Conservation (phyloP, 2,888 invertebrate genomes). For the Euzetes globulus region DNA sequence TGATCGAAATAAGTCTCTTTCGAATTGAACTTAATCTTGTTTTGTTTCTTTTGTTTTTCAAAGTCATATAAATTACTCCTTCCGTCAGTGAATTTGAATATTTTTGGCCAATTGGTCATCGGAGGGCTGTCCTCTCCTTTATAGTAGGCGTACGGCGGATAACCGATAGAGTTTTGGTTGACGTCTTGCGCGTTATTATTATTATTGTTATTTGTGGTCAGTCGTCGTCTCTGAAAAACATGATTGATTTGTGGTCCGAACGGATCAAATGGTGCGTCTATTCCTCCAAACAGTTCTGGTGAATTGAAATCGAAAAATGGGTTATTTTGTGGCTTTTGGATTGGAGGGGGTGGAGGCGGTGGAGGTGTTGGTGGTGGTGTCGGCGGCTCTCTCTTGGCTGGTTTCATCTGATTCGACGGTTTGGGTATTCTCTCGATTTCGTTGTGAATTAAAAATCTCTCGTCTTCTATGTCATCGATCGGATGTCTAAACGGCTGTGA, state of each 20-base stretch:
- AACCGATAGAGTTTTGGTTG: conserved; percentile 32
- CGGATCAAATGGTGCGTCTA: background rate
- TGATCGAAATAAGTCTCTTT: conserved; percentile 32
- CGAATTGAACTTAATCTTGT: conserved; percentile 34
- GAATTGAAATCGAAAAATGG: conserved; percentile 5
- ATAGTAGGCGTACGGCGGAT: conserved; percentile 33
- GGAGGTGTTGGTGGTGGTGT: background rate
- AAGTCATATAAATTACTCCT: conserved; percentile 38
- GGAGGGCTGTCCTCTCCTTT: conserved; percentile 27
- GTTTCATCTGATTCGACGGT: background rate
- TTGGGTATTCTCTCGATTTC: conserved; percentile 17
- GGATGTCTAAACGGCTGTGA: background rate
- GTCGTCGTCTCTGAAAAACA: conserved; percentile 28
- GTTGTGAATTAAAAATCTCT: conserved; percentile 11
- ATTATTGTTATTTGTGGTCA: conserved; percentile 7
- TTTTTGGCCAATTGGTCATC: conserved; percentile 37
- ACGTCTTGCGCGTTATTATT: conserved; percentile 16
- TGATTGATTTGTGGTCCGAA: background rate
- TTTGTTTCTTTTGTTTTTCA: conserved; percentile 37
- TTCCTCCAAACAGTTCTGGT: background rate
- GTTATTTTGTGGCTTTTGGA: background rate
- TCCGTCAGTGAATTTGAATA: conserved; percentile 39
- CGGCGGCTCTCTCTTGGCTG: background rate
- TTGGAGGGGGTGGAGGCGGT: background rate
- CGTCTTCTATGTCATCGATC: conserved; percentile 1